Base-by-base conservation (phyloP, 2,888 invertebrate genomes). In the Andrena dorsata region DNA sequence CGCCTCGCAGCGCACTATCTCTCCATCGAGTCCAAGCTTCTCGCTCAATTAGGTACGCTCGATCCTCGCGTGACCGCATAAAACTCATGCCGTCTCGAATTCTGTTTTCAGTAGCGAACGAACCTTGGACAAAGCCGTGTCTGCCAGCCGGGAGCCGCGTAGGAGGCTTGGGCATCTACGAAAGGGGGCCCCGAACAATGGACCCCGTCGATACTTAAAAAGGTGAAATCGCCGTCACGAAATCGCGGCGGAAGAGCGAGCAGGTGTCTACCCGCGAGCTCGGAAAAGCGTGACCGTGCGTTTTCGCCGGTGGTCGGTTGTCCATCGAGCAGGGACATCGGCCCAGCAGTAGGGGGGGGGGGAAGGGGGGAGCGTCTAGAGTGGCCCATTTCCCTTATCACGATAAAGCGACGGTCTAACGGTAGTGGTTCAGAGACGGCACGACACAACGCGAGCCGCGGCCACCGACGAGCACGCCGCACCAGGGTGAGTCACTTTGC, bases 301-400 rank as follows among this genome's bases (percentile, higher is more conserved):
- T 56, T 56, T 71, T 77, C 47, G 49, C 49, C 51, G 63, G 53
- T 69, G 13, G 60, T 26, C 20, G 53, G 20, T 2, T 16, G 41
- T 41, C 41, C 41, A n/a, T 28, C 8, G 30, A 47, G 28, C 56
- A 70, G 63, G 63, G 70, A 70, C 65, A 60, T 66, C 41, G 41
- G 60, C 23, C n/a, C 16, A 35, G 26, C 28, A 51, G 64, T 47
- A 2, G 26, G 58, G 35, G n/a, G 23, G 10, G 2, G 8, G 23
- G 32, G 32, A 2, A 10, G 70, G 71, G 74, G 78, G 68, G 65
- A 56, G 76, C 41, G 66, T 81, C 80, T 89, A 78, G 84, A 89
- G 88, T 90, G 90, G 88, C 89, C 88, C 85, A 88, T 89, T 88
- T 90, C 87, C 76, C 83, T 90, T 89, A 88, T 90, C 89, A 82